Base-by-base conservation (phyloP, 2,797 vertebrate species). In the Eulemur albifrons region DNA sequence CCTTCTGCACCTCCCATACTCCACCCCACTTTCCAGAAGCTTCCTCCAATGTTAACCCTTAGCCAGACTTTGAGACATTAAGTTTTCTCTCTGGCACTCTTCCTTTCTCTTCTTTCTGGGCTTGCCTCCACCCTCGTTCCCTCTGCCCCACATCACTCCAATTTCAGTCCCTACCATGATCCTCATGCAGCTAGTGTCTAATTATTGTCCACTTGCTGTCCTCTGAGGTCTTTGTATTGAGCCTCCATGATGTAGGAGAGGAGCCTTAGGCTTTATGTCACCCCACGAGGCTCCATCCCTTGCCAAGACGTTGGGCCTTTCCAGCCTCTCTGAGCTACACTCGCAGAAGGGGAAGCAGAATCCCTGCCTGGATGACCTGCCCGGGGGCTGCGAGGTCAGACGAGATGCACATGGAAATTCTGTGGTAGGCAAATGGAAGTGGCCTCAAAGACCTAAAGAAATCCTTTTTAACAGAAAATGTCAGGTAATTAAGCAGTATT, bases 401-500 rank as follows among this genome's bases (percentile, higher is more conserved):
- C 18, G 35, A 76, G 77, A 48, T 38, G 10, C 38, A 35, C 17
- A 18, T 30, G 45, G 30, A 65, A 94, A 77, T 30, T n/a, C 43
- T 48, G 1, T 30, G 20, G 27, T 45, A 14, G 8, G 67, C 43
- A 69, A 57, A 50, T 14, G 32, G 8, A 90, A 76, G 59, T n/a
- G 21, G 52, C 45, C 30, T 57, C 40, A 79, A 76, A 83, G 30
- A 90, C 48, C 70, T 76, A 30, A 75, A 52, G 2, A 81, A 93
- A 85, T 61, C 10, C 17, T 80, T 81, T 90, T 83, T 61, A 67
- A 67, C 7, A 86, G 67, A 85, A 96, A 90, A 94, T 38, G 32
- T 73, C 67, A 65, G 45, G 9, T 65, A 54, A 54, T 80, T 75
- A n/a, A 95, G 65, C 18, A 89, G 65, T 4, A 12, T 35, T 20